A percentile compares a stretch with the other conserved stretches of the same genome.
Conservation (phyloP, 2,797 vertebrate species). For the Sternarchorhynchus goeldii region DNA sequence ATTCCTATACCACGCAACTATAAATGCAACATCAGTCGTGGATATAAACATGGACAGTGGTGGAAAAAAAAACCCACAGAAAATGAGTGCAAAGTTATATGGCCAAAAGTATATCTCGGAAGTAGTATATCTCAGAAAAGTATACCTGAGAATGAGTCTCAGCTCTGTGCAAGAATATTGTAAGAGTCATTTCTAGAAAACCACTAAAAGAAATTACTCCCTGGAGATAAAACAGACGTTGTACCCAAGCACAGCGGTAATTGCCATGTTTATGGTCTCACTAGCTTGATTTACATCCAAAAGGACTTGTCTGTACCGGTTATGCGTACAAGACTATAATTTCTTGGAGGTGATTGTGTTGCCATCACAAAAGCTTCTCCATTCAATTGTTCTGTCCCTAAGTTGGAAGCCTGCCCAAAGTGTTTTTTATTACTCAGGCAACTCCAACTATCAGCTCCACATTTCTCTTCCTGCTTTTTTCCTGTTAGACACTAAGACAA, state of each 20-base stretch:
- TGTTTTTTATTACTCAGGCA: constrained; percentile 77
- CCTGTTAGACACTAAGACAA: constrained; percentile 75
- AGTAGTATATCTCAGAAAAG: constrained; percentile 29
- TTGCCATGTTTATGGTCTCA: constrained; percentile 57
- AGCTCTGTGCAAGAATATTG: constrained; percentile 26
- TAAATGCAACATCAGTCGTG: neutral
- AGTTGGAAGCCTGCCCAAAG: constrained; percentile 75
- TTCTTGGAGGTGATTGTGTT: constrained; percentile 79
- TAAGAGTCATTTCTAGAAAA: constrained; percentile 27
- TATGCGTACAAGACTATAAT: constrained; percentile 71
- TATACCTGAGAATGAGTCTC: neutral
- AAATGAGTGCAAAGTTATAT: neutral
- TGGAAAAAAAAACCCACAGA: neutral
- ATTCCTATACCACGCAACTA: neutral
- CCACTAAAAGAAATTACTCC: constrained; percentile 47
- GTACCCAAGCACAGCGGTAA: constrained; percentile 48
- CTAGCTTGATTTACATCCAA: constrained; percentile 67
- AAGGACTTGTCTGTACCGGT: constrained; percentile 75
- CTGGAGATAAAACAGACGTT: constrained; percentile 51
- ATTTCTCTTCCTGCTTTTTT: constrained; percentile 79
- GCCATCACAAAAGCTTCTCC: constrained; percentile 74
- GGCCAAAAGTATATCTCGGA: constrained; percentile 20
- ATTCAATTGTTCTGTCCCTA: constrained; percentile 75
- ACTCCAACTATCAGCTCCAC: constrained; percentile 75
- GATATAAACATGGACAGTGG: constrained; percentile 4